Evolutionary conservation across 2,888 invertebrate genomes (phyloP).

Genomic region (Mechanitis messenoides): DNA sequence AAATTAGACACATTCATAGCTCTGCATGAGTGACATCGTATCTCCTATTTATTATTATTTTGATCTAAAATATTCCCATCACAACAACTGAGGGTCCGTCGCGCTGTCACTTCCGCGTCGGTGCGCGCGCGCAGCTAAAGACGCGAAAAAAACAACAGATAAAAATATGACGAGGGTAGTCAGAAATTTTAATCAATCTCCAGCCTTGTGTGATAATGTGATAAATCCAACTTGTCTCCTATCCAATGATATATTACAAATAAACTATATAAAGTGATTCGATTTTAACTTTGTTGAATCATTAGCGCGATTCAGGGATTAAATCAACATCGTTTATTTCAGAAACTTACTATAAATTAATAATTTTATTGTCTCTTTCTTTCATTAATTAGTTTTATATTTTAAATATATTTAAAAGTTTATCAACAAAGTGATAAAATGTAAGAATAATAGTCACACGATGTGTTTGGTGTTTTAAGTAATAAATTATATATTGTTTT

Average conservation of each 20-base stretch:
- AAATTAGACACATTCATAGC: constrained; percentile 22
- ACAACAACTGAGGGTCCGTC: constrained; percentile 36
- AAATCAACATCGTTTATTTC: background rate
- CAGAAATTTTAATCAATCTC: constrained; percentile 37
- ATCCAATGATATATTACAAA: constrained; percentile 9
- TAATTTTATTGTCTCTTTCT: background rate
- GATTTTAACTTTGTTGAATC: background rate
- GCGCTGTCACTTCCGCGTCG: constrained; percentile 37
- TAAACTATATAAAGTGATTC: background rate
- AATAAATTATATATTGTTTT: background rate
- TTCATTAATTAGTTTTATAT: background rate
- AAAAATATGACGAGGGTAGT: constrained; percentile 38
- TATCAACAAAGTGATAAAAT: background rate
- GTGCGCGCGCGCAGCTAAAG: constrained; percentile 40
- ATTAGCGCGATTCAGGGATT: background rate
- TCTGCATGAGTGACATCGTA: constrained; percentile 27
- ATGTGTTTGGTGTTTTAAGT: background rate
- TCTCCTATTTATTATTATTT: constrained; percentile 34
- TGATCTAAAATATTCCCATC: constrained; percentile 34
- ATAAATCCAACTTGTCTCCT: constrained; percentile 23
- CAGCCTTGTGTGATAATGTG: constrained; percentile 31
- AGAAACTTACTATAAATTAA: constrained; percentile 11
- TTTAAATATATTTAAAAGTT: background rate
- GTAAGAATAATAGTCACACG: background rate
- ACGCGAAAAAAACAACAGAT: constrained; percentile 27